These are phyloP conservation scores for Sphaerophoria taeniata DNA, from an alignment of 2,888 invertebrate genomes.

Conservation along the genomic window DNA sequence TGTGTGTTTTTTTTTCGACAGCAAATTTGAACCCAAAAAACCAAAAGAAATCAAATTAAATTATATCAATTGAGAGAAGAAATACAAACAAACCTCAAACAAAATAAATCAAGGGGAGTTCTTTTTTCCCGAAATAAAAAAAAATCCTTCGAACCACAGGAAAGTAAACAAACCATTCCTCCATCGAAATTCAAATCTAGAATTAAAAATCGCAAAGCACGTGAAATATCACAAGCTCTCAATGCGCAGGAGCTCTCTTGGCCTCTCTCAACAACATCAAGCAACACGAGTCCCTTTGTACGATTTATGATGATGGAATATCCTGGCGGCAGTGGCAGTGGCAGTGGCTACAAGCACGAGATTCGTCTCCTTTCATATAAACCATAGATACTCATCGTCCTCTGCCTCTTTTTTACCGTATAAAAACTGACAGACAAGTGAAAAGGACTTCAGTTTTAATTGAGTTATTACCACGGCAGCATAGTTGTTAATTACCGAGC, in stretches of 20 bases:
- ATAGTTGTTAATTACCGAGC: slow-evolving; percentile 43
- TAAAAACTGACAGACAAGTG: slow-evolving; percentile 81
- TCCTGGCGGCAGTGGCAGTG: slow-evolving; percentile 48
- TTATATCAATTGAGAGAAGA: slow-evolving; percentile 79
- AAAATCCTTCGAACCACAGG: slow-evolving; percentile 47
- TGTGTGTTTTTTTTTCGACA: not conserved
- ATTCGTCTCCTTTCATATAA: slow-evolving; percentile 20
- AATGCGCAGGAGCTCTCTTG: slow-evolving; percentile 62
- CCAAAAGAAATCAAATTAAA: slow-evolving; percentile 78
- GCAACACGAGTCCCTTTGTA: slow-evolving; percentile 47
- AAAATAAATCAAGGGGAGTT: slow-evolving; percentile 20
- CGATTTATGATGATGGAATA: slow-evolving; percentile 61
- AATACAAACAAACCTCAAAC: slow-evolving; percentile 58
- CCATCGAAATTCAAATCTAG: slow-evolving; percentile 26
- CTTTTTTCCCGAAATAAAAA: not conserved
- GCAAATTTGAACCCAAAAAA: slow-evolving; percentile 76
- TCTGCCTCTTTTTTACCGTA: slow-evolving; percentile 75
- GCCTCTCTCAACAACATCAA: slow-evolving; percentile 26
- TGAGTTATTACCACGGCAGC: slow-evolving; percentile 78
- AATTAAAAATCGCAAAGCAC: slow-evolving; percentile 59
- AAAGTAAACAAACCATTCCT: slow-evolving; percentile 72
- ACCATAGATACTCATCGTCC: too few relatives aligned
- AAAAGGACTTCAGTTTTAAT: slow-evolving; percentile 81
- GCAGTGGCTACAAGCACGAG: slow-evolving; percentile 54
- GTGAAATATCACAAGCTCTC: slow-evolving; percentile 44